Evolutionary conservation across 2,797 vertebrate species (phyloP).

Genomic region (Chaetophractus vellerosus): DNA sequence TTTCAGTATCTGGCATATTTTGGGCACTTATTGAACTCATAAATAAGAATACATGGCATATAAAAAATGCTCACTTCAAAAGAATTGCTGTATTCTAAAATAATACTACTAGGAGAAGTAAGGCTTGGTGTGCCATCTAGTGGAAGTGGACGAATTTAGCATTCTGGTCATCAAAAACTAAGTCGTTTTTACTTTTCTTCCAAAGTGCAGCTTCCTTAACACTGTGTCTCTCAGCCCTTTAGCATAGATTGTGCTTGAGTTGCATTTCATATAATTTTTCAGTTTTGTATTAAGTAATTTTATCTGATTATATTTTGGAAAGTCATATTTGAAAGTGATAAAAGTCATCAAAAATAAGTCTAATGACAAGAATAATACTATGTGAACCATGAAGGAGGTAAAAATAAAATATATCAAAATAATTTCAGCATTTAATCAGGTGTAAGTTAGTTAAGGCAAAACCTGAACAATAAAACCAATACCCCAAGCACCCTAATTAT

Average conservation of each 20-base stretch:
- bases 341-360: conserved; percentile 51
- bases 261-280: background rate
- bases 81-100: conserved; percentile 28
- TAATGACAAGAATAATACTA: background rate
- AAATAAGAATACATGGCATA: conserved; percentile 51
- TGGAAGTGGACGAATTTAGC: conserved; percentile 87
- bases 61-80: conserved; percentile 65
- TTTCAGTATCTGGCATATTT: conserved; percentile 37
- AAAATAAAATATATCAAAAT: conserved; percentile 41
- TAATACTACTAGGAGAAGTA: conserved; percentile 59
- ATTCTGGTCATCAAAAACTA: conserved; percentile 23
- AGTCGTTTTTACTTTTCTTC: background rate
- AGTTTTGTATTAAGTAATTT: background rate
- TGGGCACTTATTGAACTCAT: conserved; percentile 55
- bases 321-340: conserved; percentile 12
- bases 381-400: conserved; percentile 11
- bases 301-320: conserved; percentile 38
- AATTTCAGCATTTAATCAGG: background rate
- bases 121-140: conserved; percentile 89
- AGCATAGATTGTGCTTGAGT: background rate
- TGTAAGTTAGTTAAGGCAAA: conserved; percentile 22
- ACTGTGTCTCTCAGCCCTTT: background rate
- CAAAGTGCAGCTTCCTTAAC: background rate
- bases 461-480: conserved; percentile 34
- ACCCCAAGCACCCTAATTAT: conserved; percentile 6